Evolutionary conservation across 2,113 vertebrate genomes (phyloP).

Genomic region (Catharus minimus): DNA sequence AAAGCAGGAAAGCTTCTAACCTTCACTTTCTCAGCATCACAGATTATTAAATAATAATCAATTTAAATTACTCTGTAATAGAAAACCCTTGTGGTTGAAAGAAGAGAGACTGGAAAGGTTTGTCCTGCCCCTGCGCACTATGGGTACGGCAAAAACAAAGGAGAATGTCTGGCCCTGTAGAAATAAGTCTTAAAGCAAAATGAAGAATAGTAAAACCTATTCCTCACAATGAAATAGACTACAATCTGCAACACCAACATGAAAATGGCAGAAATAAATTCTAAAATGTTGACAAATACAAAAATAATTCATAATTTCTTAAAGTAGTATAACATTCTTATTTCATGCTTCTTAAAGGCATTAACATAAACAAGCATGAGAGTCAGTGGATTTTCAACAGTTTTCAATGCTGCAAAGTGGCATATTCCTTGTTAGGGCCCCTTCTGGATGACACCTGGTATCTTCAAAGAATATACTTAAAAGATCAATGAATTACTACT

Average conservation of each 20-base stretch:
- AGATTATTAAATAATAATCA: background rate
- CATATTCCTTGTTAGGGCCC: background rate
- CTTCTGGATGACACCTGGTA: background rate
- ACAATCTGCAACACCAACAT: background rate
- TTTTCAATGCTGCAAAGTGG: background rate
- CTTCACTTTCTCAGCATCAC: background rate
- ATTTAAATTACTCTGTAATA: background rate
- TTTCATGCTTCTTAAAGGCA: background rate
- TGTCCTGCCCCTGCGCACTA: background rate
- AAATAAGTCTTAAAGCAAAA: background rate
- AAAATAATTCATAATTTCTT: background rate
- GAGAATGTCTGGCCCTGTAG: background rate
- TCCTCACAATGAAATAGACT: background rate
- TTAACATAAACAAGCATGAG: rapidly evolving
- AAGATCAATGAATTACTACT: background rate
- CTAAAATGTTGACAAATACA: background rate
- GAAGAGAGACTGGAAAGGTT: background rate
- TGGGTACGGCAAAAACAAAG: background rate
- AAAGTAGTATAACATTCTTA: background rate
- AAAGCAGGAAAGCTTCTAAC: background rate
- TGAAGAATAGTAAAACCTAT: background rate
- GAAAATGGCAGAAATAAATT: background rate
- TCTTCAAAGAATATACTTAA: background rate
- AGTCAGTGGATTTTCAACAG: background rate
- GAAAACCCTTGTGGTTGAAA: background rate